Evolutionary conservation across 2,113 vertebrate genomes (phyloP), one percentile per base, ranked within the genome.

Genomic region (Mormyrus lacerda): DNA sequence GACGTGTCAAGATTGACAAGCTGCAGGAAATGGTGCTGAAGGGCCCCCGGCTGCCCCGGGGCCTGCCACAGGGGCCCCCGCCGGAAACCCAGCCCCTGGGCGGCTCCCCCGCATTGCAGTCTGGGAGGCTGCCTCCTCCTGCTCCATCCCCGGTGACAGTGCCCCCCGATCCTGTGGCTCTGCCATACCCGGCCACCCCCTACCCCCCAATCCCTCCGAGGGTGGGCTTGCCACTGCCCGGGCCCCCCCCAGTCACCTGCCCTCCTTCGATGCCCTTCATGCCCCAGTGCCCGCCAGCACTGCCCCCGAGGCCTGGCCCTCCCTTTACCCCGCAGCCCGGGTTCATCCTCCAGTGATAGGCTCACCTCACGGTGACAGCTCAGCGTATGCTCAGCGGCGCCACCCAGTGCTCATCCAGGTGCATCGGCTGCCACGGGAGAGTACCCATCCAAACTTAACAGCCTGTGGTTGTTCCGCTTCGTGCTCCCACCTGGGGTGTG

Each of bases 1-100:
- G 98, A 0, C 93, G 98, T 0, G 98, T 99, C 0, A 99, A 99
- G 91, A 99, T 99, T 0, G 98, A 99, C 93, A 99, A 99, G 94
- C 97, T 99, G 65, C 98, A 98, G 92, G 98, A 99, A 92, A 95
- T 99, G 96, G 97, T 99, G 93, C 92, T 99, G 55, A 98, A 97
- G 92, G 97, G 97, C 83, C 97, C 96, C 90, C 94, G 94, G 90
- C 95, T 96, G 13, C 95, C 94, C 0, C 96, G 94, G 91, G 92
- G 1, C 47, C 95, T 91, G 24, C 90, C 11, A 50, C 95, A 0
- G 95, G 97, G 94, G 27, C 88, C 91, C 31, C 91, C 44, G 0
- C 76, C 94, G 0, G 89, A 92, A 0, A 47, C 91, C 1, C 89
- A 91, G 1, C 91, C 94, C 21, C 89, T 93, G 35, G 92, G 88